Conservation (phyloP, 2,797 vertebrate genomes). For the Petrocephalus sullivani region DNA sequence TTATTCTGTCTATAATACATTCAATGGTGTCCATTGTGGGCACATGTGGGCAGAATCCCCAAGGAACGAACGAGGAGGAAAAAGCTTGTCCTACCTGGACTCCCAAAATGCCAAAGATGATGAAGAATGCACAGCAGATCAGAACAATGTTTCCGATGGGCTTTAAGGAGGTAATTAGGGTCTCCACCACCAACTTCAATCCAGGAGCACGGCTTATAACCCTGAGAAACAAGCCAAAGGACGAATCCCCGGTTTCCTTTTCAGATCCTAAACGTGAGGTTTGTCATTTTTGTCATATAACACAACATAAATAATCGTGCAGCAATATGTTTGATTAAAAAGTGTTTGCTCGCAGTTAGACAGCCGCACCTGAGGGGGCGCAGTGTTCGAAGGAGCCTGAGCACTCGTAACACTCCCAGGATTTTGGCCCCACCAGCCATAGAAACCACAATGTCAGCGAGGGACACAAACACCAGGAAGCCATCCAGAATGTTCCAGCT, state of each 20-base stretch:
- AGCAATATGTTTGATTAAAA: neutral
- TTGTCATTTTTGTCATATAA: neutral
- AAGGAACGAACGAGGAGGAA: neutral
- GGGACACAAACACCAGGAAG: slow-evolving; percentile 92
- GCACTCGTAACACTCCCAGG: slow-evolving; percentile 87
- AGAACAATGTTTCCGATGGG: slow-evolving; percentile 97
- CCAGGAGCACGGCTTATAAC: slow-evolving; percentile 96
- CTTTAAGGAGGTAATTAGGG: slow-evolving; percentile 93
- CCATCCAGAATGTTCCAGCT: slow-evolving; percentile 97
- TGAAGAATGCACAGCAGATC: slow-evolving; percentile 98
- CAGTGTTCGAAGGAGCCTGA: slow-evolving; percentile 84
- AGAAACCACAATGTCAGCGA: slow-evolving; percentile 94
- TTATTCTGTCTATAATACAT: neutral
- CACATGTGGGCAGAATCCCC: neutral
- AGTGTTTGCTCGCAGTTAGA: neutral
- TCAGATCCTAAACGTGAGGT: neutral
- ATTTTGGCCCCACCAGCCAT: slow-evolving; percentile 96
- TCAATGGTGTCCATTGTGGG: neutral
- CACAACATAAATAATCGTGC: neutral
- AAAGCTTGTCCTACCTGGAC: slow-evolving; percentile 75
- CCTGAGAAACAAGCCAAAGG: slow-evolving; percentile 51
- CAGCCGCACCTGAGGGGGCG: slow-evolving; percentile 83
- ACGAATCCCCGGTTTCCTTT: neutral
- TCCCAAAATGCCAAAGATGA: slow-evolving; percentile 95
- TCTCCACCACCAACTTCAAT: slow-evolving; percentile 94